A percentile compares a stretch with the other conserved stretches of the same genome.
Evolutionary conservation across 2,113 vertebrate genomes (phyloP).

Genomic region (Ondatra zibethicus): DNA sequence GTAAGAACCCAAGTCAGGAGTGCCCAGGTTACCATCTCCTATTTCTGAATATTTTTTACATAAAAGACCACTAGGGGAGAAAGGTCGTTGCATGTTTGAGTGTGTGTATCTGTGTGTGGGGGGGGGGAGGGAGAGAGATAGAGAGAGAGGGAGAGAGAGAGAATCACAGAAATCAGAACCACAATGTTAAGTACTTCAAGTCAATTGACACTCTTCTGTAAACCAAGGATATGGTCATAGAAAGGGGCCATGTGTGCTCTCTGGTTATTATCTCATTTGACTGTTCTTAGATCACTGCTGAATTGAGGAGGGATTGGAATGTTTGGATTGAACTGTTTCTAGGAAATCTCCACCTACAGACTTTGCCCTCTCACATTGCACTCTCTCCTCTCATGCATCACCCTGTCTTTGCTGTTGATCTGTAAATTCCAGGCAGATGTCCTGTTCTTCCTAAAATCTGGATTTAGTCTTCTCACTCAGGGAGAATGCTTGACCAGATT

Average conservation of each 20-base stretch:
- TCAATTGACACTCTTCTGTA: too few relatives aligned
- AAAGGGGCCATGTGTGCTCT: too few relatives aligned
- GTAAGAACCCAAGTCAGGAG: not conserved
- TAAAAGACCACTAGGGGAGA: not conserved
- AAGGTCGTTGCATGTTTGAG: not conserved
- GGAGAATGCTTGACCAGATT: not conserved
- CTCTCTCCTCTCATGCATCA: too few relatives aligned
- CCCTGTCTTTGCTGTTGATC: not conserved
- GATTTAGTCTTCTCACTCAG: not conserved
- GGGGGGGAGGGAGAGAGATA: too few relatives aligned
- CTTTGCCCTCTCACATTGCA: not conserved
- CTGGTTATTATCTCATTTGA: too few relatives aligned
- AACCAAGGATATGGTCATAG: too few relatives aligned
- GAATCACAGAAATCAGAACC: not conserved
- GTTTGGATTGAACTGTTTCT: not conserved
- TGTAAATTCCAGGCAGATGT: not conserved
- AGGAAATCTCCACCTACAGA: not conserved
- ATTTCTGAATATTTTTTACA: not conserved
- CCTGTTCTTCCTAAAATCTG: not conserved
- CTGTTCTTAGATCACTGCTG: not conserved
- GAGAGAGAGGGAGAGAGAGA: too few relatives aligned
- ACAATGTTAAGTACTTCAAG: too few relatives aligned
- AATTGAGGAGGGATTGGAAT: not conserved
- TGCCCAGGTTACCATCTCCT: too few relatives aligned
- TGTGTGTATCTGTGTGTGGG: not conserved